These are phyloP conservation scores for roundworm (Caenorhabditis elegans) DNA, from an alignment of 1,140 invertebrate species.

Conservation along the genomic window DNA sequence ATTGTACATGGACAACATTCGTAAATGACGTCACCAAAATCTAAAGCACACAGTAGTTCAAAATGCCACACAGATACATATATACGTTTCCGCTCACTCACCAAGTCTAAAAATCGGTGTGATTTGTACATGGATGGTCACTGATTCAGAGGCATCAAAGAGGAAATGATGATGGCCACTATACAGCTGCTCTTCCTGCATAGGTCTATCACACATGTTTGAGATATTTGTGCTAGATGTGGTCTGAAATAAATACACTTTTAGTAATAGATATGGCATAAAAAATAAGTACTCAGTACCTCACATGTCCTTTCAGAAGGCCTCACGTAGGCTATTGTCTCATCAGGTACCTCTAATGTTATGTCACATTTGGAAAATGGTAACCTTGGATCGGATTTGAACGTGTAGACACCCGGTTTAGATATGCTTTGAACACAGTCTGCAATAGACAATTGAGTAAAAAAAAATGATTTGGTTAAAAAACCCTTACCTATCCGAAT, in stretches of 20 bases:
- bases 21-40: neutral
- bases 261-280: neutral
- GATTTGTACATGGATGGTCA: neutral
- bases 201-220: neutral
- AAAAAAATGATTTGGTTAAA: neutral
- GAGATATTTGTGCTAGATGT: neutral
- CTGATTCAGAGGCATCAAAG: neutral
- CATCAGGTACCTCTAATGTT: neutral
- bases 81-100: neutral
- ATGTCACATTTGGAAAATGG: neutral
- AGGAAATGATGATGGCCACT: neutral
- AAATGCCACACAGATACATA: conserved; percentile 1
- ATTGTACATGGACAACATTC: neutral
- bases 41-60: neutral
- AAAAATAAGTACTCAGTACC: neutral
- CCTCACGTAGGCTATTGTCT: neutral
- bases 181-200: neutral
- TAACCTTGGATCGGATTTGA: neutral
- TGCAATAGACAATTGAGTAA: neutral
- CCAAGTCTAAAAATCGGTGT: neutral
- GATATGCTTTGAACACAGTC: neutral
- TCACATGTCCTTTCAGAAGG: neutral
- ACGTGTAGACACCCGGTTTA: neutral
- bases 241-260: neutral
- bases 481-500: neutral